Percentiles rank a stretch among this genome's conserved stretches.
Evolutionary conservation across 1,140 invertebrate genomes (phyloP).

Genomic region (Andrena cerasifolii): DNA sequence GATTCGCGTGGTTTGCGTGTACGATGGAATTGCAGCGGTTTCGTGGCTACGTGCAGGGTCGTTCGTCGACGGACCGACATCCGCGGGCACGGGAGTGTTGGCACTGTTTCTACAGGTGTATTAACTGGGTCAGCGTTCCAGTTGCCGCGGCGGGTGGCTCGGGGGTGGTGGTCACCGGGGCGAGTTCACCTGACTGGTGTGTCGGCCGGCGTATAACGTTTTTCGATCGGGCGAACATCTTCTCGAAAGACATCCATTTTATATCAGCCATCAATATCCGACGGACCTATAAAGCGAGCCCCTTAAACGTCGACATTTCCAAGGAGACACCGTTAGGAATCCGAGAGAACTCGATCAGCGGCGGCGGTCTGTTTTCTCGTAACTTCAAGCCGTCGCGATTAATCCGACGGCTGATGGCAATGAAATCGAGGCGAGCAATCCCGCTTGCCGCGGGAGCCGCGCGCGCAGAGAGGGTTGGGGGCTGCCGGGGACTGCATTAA

Average conservation of each 20-base stretch:
- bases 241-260: constrained; percentile 28
- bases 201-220: constrained; percentile 32
- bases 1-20: constrained; percentile 57
- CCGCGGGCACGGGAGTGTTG: constrained; percentile 42
- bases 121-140: constrained; percentile 69
- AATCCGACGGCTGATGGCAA: neutral
- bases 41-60: constrained; percentile 31
- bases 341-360: neutral
- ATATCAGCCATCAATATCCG: neutral
- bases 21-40: constrained; percentile 33
- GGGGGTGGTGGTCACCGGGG: constrained; percentile 46
- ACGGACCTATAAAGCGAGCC: neutral
- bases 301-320: neutral
- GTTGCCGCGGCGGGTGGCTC: constrained; percentile 50
- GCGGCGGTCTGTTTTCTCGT: no score
- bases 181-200: constrained; percentile 60
- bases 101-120: constrained; percentile 66
- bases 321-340: neutral
- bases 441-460: no score
- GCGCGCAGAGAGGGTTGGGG: neutral
- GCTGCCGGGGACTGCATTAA: neutral
- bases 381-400: neutral
- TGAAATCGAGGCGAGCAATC: neutral
- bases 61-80: constrained; percentile 53
- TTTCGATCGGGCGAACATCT: constrained; percentile 44